phyloP scores from a whole-genome alignment of 2,888 invertebrate genomes.

The Pachycephus smyrnensis region DNA sequence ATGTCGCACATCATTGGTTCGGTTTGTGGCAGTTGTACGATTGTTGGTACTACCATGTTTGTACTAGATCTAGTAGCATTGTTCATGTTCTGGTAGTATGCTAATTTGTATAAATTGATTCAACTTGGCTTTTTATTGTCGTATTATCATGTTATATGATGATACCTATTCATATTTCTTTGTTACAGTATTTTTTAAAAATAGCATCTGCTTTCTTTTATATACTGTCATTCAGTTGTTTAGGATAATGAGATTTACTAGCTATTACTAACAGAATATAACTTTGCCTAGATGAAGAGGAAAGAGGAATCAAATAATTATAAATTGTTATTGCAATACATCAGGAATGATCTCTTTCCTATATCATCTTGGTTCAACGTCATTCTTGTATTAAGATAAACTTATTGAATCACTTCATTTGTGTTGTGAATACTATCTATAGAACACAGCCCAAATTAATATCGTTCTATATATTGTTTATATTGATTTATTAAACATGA shows the following conservation, averaged over 20 bases:
- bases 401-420: not conserved
- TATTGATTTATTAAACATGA: not conserved
- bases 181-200: not conserved
- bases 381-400: not conserved
- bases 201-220: not conserved
- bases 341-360: not conserved
- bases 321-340: too few relatives aligned
- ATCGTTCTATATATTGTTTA: not conserved
- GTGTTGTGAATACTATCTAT: not conserved
- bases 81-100: too few relatives aligned
- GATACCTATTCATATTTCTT: not conserved
- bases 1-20: too few relatives aligned
- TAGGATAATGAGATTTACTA: not conserved
- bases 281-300: not conserved
- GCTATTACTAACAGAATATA: not conserved
- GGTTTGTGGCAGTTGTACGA: too few relatives aligned
- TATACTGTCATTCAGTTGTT: not conserved
- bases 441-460: not conserved
- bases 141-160: too few relatives aligned
- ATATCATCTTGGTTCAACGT: not conserved
- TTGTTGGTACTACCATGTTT: too few relatives aligned
- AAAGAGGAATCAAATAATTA: not conserved
- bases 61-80: too few relatives aligned
- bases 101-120: too few relatives aligned
- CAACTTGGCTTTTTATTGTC: too few relatives aligned